phyloP scores from a whole-genome alignment of 2,797 vertebrate genomes.

The Cossypha caffra region DNA sequence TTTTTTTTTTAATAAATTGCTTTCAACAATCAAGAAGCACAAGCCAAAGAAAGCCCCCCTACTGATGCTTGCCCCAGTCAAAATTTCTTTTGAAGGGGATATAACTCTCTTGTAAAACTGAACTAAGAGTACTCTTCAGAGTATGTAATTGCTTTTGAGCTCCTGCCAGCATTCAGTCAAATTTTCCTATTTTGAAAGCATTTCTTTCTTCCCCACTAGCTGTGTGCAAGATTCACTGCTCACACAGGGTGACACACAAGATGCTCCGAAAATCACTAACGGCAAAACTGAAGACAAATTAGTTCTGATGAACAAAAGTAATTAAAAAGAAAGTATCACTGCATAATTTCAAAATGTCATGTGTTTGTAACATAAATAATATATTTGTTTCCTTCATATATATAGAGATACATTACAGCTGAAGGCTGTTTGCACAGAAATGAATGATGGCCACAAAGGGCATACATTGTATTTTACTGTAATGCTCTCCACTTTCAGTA shows the following conservation, averaged over 20 bases:
- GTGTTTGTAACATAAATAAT: background rate
- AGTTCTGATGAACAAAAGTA: background rate
- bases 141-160: background rate
- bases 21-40: background rate
- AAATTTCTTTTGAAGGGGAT: background rate
- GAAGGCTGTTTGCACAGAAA: background rate
- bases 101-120: background rate
- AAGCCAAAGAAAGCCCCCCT: background rate
- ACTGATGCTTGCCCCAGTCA: background rate
- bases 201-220: slow-evolving; percentile 6
- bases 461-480: background rate
- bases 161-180: slow-evolving; percentile 42
- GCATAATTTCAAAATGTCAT: slow-evolving; percentile 4
- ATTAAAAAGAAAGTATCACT: background rate
- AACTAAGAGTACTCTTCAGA: background rate
- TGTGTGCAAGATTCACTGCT: background rate
- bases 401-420: background rate
- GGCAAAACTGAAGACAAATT: slow-evolving; percentile 5
- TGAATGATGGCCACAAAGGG: background rate
- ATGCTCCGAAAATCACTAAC: background rate
- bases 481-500: background rate
- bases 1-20: background rate
- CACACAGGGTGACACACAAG: background rate
- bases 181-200: slow-evolving; percentile 43
- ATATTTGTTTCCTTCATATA: background rate